A percentile compares a stretch with the other conserved stretches of the same genome.
Conservation (phyloP, 2,888 invertebrate genomes). For the Cancer borealis region DNA sequence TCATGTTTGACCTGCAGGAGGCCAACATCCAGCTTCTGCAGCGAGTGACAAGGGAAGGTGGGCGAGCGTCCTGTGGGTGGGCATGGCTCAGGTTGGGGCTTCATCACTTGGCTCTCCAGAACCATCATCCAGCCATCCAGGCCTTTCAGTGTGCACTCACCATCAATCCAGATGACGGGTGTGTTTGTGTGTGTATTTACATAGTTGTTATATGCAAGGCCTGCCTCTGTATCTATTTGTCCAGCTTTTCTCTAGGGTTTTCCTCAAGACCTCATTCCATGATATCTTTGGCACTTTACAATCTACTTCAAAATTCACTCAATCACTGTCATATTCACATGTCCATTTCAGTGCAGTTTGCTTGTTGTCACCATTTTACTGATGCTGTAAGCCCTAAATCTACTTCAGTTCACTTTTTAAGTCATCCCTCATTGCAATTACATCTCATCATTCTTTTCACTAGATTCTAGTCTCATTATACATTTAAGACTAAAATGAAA, state of each 20-base stretch:
- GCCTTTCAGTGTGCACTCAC: constrained; percentile 84
- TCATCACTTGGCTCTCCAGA: constrained; percentile 87
- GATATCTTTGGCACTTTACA: background rate
- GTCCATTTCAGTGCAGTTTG: no score
- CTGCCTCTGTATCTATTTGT: no score
- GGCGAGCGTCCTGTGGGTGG: constrained; percentile 80
- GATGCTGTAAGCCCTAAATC: no score
- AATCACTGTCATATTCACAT: background rate
- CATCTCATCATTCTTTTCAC: no score
- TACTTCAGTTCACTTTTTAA: no score
- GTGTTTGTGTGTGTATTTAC: constrained; percentile 78
- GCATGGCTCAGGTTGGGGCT: constrained; percentile 91
- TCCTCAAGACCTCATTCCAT: background rate
- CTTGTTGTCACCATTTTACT: no score
- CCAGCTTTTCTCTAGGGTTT: no score
- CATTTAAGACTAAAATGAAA: background rate
- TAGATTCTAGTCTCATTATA: no score
- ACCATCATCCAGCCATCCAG: constrained; percentile 88
- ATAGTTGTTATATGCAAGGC: background rate
- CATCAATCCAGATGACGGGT: constrained; percentile 84
- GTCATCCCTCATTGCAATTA: no score
- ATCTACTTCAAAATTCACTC: background rate
- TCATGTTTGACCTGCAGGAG: constrained; percentile 77
- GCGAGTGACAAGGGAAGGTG: constrained; percentile 71
- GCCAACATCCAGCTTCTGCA: constrained; percentile 78